These are phyloP conservation scores for Drosophila buzzatii DNA, from an alignment of 2,888 invertebrate genomes.

Conservation along the genomic window DNA sequence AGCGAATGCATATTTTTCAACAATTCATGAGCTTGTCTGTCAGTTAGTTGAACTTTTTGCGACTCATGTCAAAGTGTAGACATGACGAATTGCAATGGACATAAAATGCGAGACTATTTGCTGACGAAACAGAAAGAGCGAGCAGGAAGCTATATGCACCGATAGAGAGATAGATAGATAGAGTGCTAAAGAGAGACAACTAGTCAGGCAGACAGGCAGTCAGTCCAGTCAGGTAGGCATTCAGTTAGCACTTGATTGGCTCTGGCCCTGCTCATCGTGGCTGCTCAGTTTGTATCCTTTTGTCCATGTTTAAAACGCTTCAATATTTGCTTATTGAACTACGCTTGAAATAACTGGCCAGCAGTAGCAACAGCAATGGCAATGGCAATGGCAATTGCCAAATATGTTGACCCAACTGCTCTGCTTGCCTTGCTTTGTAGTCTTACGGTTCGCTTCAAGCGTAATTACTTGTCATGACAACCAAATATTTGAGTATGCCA, in stretches of 20 bases:
- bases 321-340: slow-evolving; percentile 74
- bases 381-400: slow-evolving; percentile 5
- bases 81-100: slow-evolving; percentile 32
- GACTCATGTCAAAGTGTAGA: slow-evolving; percentile 27
- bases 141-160: too few species aligned
- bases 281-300: slow-evolving; percentile 27
- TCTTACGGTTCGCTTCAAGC: slow-evolving; percentile 24
- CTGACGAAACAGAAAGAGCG: slow-evolving; percentile 1
- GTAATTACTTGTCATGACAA: slow-evolving; percentile 74
- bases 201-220: background rate
- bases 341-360: slow-evolving; percentile 65
- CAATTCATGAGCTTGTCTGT: slow-evolving; percentile 64
- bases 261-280: background rate
- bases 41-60: slow-evolving; percentile 37
- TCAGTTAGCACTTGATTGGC: slow-evolving; percentile 38
- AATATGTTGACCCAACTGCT: slow-evolving; percentile 27
- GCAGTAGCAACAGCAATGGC: background rate
- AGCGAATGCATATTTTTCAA: slow-evolving; percentile 43
- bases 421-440: slow-evolving; percentile 24
- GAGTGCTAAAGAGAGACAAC: background rate
- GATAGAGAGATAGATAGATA: background rate
- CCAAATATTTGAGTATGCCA: slow-evolving; percentile 65
- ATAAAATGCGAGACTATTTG: slow-evolving; percentile 31
- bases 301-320: slow-evolving; percentile 36
- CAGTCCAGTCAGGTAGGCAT: background rate